Evolutionary conservation across 2,113 vertebrate species (phyloP), one percentile per base, ranked within the genome.

Genomic region (Pituophis catenifer): DNA sequence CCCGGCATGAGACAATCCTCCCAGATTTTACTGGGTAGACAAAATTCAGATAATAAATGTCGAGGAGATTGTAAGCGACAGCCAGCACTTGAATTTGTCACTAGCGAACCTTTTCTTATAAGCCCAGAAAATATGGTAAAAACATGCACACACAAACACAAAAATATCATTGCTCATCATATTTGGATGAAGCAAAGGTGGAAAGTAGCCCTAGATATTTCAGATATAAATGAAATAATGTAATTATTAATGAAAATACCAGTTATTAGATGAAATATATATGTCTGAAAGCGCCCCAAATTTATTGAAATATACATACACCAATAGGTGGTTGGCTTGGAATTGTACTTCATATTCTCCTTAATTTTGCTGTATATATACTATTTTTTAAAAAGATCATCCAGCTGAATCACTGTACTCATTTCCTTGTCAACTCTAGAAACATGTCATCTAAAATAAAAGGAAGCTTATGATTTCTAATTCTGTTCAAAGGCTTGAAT

Each of bases 391-490:
- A 70, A 12, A 70, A 91, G 88, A 24, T 52, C 59, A 90, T 38
- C 89, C 50, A 91, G 59, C 54, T 90, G 1, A 10, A 95, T 26
- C 55, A 87, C 62, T 95, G 91, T 70, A 86, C 38, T 93, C 92
- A 88, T 90, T 90, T 85, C 86, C 90, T 94, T 48, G 33, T 89
- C 90, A 91, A 53, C 4, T 54, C 53, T 91, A 85, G 44, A 91
- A 91, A 75, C 75, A 88, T 91, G 90, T 91, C 90, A 81, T 91
- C 44, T 88, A 93, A 59, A 91, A 90, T 65, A 94, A 93, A 50
- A 92, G 59, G 50, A 91, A 91, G 89, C 19, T 38, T 50, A 58
- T 54, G 89, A 81, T 44, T 38, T 53, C 86, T 53, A 89, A 86
- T 88, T 92, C 89, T 50, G 91, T 93, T 89, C 90, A 93, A 91